Percentiles rank a stretch among this genome's conserved stretches.
These are phyloP conservation scores for Syrrhaptes paradoxus DNA, from an alignment of 2,113 vertebrate species.

Conservation along the genomic window DNA sequence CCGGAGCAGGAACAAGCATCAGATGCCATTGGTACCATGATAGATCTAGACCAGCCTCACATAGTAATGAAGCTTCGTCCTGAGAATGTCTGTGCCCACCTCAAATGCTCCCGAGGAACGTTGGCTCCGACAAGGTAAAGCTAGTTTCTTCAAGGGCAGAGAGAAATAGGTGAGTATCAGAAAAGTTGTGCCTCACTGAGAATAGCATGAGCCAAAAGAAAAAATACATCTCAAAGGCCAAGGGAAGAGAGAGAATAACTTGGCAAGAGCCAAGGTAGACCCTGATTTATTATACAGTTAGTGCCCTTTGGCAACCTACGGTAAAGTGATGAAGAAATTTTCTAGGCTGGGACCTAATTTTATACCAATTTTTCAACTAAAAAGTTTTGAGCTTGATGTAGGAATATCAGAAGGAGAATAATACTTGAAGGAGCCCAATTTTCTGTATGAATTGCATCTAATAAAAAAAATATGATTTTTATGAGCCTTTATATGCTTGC, in stretches of 20 bases:
- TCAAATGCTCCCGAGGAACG: not conserved
- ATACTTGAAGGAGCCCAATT: not conserved
- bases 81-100: not conserved
- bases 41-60: not conserved
- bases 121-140: not conserved
- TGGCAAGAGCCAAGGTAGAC: not conserved
- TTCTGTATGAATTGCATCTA: not conserved
- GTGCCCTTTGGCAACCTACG: not conserved
- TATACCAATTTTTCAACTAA: not conserved
- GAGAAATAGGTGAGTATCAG: not conserved
- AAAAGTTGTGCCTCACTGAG: not conserved
- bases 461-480: not conserved
- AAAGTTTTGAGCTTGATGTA: not conserved
- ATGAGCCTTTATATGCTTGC: not conserved
- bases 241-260: not conserved
- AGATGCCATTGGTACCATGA: not conserved
- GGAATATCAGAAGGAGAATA: not conserved
- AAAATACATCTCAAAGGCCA: not conserved
- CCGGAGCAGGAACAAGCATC: fast-evolving
- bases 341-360: not conserved
- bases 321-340: not conserved
- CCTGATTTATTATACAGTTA: not conserved
- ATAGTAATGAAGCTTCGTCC: not conserved
- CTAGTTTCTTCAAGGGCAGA: not conserved
- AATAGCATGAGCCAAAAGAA: not conserved